Evolutionary conservation across 2,888 invertebrate genomes (phyloP).

Genomic region (Melipona bicolor): DNA sequence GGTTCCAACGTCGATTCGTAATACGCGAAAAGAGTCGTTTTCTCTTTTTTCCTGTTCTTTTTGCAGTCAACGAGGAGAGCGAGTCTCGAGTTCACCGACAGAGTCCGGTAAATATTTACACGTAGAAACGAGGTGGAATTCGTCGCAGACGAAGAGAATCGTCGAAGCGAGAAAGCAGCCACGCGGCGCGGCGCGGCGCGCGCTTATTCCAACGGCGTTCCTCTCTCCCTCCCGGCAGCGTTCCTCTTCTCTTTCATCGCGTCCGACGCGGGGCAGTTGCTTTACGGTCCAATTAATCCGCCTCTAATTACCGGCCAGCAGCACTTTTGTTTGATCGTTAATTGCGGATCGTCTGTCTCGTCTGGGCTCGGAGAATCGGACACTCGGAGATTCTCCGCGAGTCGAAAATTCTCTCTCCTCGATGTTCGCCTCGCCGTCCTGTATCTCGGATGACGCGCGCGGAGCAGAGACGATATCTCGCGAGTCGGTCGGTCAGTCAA

Average conservation of each 20-base stretch:
- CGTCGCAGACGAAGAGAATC: slow-evolving; percentile 1
- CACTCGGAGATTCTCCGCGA: slow-evolving; percentile 22
- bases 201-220: slow-evolving; percentile 43
- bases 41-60: too few species aligned
- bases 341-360: slow-evolving; percentile 27
- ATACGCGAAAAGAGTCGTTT: background rate
- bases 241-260: slow-evolving; percentile 58
- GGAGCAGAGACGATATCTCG: slow-evolving; percentile 45
- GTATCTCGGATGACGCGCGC: slow-evolving; percentile 43
- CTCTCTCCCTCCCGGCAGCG: slow-evolving; percentile 18
- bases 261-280: slow-evolving; percentile 22
- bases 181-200: background rate
- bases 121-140: background rate
- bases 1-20: too few species aligned
- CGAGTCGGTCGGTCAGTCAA: slow-evolving; percentile 77
- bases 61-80: background rate
- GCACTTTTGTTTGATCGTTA: slow-evolving; percentile 39
- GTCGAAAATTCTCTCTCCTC: background rate
- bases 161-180: slow-evolving; percentile 40
- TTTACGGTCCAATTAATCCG: slow-evolving; percentile 61
- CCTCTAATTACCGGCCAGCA: slow-evolving; percentile 47
- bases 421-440: slow-evolving; percentile 4
- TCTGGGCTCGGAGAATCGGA: background rate
- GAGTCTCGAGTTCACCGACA: slow-evolving; percentile 8
- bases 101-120: slow-evolving; percentile 25